A percentile compares a stretch with the other conserved stretches of the same genome.
Evolutionary conservation across 2,113 vertebrate species (phyloP).

Genomic region (Coreoperca whiteheadi): DNA sequence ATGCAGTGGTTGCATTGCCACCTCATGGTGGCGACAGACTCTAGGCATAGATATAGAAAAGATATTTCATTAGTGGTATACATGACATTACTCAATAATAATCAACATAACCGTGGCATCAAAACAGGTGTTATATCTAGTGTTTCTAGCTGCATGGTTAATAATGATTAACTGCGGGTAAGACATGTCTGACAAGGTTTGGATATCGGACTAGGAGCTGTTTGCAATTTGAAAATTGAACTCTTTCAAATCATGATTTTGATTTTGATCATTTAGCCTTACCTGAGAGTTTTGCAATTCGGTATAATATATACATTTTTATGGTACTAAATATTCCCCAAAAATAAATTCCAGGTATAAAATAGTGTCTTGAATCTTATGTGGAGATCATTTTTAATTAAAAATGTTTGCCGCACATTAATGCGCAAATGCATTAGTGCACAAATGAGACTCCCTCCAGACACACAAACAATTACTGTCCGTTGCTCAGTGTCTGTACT

Average conservation of each 20-base stretch:
- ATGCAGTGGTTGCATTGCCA: background rate
- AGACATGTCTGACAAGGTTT: background rate
- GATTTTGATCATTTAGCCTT: background rate
- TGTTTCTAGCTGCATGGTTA: background rate
- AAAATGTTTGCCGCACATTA: background rate
- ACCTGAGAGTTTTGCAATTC: background rate
- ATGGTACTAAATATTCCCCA: background rate
- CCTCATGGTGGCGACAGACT: background rate
- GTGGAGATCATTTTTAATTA: background rate
- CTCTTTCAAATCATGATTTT: background rate
- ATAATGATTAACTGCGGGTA: background rate
- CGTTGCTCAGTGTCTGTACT: constrained; percentile 30
- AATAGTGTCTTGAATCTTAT: background rate
- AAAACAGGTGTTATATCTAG: background rate
- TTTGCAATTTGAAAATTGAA: background rate
- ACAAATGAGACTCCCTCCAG: constrained; percentile 27
- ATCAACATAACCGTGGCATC: background rate
- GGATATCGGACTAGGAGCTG: background rate
- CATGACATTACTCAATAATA: background rate
- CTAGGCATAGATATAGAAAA: background rate
- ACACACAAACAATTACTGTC: constrained; percentile 42
- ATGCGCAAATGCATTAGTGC: constrained; percentile 26
- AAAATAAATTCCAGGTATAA: background rate
- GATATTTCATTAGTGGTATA: background rate
- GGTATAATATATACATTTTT: background rate